Base-by-base conservation (phyloP, 2,888 invertebrate species). In the Lingula anatina region DNA sequence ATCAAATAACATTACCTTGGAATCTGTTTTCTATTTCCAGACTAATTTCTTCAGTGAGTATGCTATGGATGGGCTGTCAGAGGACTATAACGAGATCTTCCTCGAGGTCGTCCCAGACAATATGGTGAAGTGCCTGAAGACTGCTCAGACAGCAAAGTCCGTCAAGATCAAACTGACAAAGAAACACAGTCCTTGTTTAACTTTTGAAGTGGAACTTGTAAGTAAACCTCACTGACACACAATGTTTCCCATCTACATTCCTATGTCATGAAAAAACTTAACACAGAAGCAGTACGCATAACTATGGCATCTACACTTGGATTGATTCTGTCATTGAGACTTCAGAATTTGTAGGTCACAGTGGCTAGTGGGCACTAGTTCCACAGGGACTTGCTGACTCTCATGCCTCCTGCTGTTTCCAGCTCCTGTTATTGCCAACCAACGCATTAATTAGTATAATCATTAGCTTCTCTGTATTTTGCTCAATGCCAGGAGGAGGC, bases 141-240 rank as follows among this genome's bases (percentile, higher is more conserved):
- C 76, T 21, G 70, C 77, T 2, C 76, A 77, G 48, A 65, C 64
- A 46, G 78, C 78, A 1, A 87, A 85, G 70, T 85, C 85, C 51
- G 82, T 91, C 15, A 93, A 93, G 79, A 83, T 95, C 18, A 94
- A 92, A 75, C 77, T 95, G 45, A 90, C 93, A 0, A 89, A 90
- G 70, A 91, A 91, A 68, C 86, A 88, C 59, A 84, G 86, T 51
- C 90, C 94, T 0, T 94, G 93, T 76, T 79, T 95, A 0, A 90
- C 92, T 2, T 79, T 94, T 56, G 91, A 93, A 78, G 87, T 92
- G 59, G 91, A 92, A 79, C 80, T 88, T 74, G 88, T 88, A 77
- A 78, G 80, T 77, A 51, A 20, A 31, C 9, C 9, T 12, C 9
- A 31, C 9, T 31, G 9, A 12, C 15, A 9, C 15, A 12, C 9